phyloP scores from a whole-genome alignment of 2,888 invertebrate genomes.

The Eupithecia abbreviata region DNA sequence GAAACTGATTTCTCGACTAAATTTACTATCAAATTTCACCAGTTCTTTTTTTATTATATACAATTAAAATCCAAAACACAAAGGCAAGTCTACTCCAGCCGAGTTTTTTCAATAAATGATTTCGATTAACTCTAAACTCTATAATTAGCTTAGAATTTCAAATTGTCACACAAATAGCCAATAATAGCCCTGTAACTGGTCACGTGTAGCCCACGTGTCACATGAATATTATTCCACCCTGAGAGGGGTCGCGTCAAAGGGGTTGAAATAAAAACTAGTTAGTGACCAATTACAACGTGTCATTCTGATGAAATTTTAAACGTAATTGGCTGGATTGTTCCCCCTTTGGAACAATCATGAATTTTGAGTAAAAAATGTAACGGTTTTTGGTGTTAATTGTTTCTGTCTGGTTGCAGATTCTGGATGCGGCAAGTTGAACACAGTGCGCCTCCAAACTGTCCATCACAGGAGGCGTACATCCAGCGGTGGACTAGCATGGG shows the following conservation, averaged over 20 bases:
- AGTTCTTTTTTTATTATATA: no score
- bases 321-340: constrained; percentile 37
- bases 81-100: not conserved
- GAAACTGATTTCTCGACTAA: not conserved
- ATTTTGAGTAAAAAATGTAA: not conserved
- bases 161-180: constrained; percentile 36
- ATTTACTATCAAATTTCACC: not conserved
- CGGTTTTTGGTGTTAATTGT: not conserved
- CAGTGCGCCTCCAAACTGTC: not conserved
- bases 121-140: not conserved
- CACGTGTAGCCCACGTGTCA: constrained; percentile 53
- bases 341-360: not conserved
- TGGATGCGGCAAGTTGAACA: no score
- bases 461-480: not conserved
- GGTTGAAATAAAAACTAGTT: constrained; percentile 45
- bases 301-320: constrained; percentile 40
- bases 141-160: constrained; percentile 19
- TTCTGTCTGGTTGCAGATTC: not conserved
- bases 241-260: constrained; percentile 39
- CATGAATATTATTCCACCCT: constrained; percentile 40
- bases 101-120: not conserved
- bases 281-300: constrained; percentile 42
- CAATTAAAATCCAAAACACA: not conserved
- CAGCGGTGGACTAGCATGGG: not conserved
- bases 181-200: constrained; percentile 48